Percentiles rank a stretch among this genome's conserved stretches.
These are phyloP conservation scores for Sabatieria punctata DNA, from an alignment of 2,888 invertebrate species.

Conservation along the genomic window DNA sequence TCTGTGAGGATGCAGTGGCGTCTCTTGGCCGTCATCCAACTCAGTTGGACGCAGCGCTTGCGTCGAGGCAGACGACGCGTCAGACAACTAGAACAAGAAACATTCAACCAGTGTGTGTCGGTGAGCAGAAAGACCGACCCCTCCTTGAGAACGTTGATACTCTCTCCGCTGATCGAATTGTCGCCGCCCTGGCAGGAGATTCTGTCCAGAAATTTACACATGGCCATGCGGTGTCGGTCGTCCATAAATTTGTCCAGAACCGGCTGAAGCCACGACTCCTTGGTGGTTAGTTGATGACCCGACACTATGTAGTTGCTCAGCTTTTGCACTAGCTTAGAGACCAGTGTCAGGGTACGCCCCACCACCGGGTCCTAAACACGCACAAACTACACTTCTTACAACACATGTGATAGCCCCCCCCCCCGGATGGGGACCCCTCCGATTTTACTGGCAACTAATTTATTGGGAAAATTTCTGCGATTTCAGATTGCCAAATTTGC, in stretches of 20 bases:
- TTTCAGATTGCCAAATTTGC: no score
- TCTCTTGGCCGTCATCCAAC: conserved; percentile 11
- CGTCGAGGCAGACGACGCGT: background rate
- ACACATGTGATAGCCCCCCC: no score
- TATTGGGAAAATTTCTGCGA: no score
- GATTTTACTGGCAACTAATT: no score
- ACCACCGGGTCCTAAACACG: conserved; percentile 19
- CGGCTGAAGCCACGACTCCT: conserved; percentile 25
- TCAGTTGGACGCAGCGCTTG: conserved; percentile 15
- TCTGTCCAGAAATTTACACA: conserved; percentile 23
- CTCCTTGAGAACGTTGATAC: conserved; percentile 14
- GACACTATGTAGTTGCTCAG: conserved; percentile 26
- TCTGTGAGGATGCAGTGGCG: conserved; percentile 19
- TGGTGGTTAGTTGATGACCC: conserved; percentile 17
- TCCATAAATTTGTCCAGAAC: conserved; percentile 20
- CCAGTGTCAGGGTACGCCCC: conserved; percentile 23
- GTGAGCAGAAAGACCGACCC: conserved; percentile 10
- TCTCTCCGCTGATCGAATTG: conserved; percentile 7
- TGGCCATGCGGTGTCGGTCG: conserved; percentile 18
- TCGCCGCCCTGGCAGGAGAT: conserved; percentile 13
- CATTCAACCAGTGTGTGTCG: background rate
- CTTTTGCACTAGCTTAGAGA: conserved; percentile 27
- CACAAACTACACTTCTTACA: no score
- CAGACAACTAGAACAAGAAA: background rate
- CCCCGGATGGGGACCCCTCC: no score